Evolutionary conservation across 2,888 invertebrate species (phyloP).

Genomic region (Ophion ellenae): DNA sequence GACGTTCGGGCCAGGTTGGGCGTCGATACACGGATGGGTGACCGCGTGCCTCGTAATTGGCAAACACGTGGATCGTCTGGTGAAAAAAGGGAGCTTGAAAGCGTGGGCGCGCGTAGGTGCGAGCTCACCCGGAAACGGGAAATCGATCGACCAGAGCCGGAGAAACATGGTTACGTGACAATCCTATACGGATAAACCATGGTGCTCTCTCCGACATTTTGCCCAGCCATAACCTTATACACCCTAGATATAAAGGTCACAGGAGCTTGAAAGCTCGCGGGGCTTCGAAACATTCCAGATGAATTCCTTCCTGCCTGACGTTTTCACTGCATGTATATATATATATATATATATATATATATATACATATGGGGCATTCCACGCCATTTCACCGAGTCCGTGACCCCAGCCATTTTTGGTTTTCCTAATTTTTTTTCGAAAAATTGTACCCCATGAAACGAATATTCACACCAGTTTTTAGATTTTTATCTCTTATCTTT

Average conservation of each 20-base stretch:
- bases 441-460: no score
- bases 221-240: constrained; percentile 1
- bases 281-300: constrained; percentile 29
- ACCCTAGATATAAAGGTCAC: constrained; percentile 48
- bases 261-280: constrained; percentile 28
- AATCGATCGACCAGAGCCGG: constrained; percentile 65
- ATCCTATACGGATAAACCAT: background rate
- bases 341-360: no score
- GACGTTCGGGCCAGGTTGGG: background rate
- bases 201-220: constrained; percentile 40
- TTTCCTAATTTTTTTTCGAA: no score
- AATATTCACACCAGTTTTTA: no score
- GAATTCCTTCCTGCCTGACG: constrained; percentile 8
- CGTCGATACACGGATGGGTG: background rate
- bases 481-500: no score
- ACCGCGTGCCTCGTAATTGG: background rate
- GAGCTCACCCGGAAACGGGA: constrained; percentile 51
- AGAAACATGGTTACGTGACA: constrained; percentile 35
- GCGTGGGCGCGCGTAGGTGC: constrained; percentile 48
- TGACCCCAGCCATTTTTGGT: no score
- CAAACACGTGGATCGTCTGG: constrained; percentile 16
- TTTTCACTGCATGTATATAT: no score
- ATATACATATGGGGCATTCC: no score
- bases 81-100: constrained; percentile 15
- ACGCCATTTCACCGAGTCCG: no score